These are phyloP conservation scores for Nicator chloris DNA, from an alignment of 2,113 vertebrate species.

Conservation along the genomic window DNA sequence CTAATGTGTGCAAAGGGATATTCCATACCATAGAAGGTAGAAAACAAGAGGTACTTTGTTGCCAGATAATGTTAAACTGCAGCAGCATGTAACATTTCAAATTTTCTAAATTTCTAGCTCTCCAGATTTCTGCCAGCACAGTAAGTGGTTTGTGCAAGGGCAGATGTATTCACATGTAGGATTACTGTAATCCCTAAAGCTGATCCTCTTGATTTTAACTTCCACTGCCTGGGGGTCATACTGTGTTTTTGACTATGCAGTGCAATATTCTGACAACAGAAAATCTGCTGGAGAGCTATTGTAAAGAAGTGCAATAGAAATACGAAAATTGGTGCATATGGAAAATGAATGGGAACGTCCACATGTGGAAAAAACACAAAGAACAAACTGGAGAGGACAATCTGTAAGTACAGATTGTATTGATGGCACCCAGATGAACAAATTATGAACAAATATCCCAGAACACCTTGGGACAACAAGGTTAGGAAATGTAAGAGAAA, in stretches of 20 bases:
- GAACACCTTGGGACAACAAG: not conserved
- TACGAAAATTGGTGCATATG: not conserved
- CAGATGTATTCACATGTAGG: not conserved
- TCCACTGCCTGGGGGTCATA: not conserved
- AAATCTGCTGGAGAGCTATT: not conserved
- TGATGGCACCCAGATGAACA: not conserved
- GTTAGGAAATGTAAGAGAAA: not conserved
- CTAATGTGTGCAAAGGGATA: not conserved
- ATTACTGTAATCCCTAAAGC: not conserved
- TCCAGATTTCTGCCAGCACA: not conserved
- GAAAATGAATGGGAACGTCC: not conserved
- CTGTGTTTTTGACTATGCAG: not conserved
- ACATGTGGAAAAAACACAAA: not conserved
- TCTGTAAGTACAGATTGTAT: not conserved
- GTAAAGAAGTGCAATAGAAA: not conserved
- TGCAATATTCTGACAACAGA: not conserved
- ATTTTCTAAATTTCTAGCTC: not conserved
- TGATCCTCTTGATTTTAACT: not conserved
- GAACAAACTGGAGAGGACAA: not conserved
- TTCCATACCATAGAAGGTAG: rapidly evolving
- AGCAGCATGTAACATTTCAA: not conserved
- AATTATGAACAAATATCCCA: not conserved
- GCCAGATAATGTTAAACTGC: not conserved
- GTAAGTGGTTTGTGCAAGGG: not conserved
- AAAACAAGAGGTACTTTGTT: not conserved